A percentile compares a stretch with the other conserved stretches of the same genome.
These are phyloP conservation scores for Naso thynnoides DNA, from an alignment of 2,797 vertebrate genomes.

Conservation along the genomic window DNA sequence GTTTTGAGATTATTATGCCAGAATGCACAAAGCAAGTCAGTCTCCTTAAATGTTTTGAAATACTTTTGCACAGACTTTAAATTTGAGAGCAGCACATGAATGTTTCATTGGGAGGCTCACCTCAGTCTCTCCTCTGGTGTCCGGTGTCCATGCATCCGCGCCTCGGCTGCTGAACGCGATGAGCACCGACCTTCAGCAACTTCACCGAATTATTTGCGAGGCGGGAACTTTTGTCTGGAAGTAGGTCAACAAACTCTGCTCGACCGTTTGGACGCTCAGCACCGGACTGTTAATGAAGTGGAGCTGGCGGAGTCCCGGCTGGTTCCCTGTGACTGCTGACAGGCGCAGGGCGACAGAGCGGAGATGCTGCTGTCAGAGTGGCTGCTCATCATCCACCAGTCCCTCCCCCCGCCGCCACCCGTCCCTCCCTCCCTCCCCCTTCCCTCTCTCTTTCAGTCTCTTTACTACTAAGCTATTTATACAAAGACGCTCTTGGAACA, in stretches of 20 bases:
- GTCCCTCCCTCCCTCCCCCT: slow-evolving; percentile 10
- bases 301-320: slow-evolving; percentile 36
- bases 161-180: background rate
- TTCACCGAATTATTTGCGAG: slow-evolving; percentile 6
- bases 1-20: background rate
- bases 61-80: background rate
- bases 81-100: background rate
- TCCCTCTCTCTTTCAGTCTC: slow-evolving; percentile 1
- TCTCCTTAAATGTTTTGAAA: background rate
- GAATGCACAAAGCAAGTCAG: background rate
- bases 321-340: slow-evolving; percentile 49
- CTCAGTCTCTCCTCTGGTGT: background rate
- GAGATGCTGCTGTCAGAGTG: slow-evolving; percentile 63
- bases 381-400: slow-evolving; percentile 42
- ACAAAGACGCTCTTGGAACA: slow-evolving; percentile 50
- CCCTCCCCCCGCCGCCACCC: slow-evolving; percentile 7
- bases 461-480: slow-evolving; percentile 55
- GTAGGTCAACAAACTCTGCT: slow-evolving; percentile 40
- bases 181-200: background rate
- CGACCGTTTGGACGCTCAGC: background rate
- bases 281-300: slow-evolving; percentile 24
- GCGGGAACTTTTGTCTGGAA: slow-evolving; percentile 42
- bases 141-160: slow-evolving; percentile 17
- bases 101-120: slow-evolving; percentile 30
- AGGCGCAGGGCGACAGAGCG: slow-evolving; percentile 52